Evolutionary conservation across 2,888 invertebrate species (phyloP).

Genomic region (Dryococelus australis): DNA sequence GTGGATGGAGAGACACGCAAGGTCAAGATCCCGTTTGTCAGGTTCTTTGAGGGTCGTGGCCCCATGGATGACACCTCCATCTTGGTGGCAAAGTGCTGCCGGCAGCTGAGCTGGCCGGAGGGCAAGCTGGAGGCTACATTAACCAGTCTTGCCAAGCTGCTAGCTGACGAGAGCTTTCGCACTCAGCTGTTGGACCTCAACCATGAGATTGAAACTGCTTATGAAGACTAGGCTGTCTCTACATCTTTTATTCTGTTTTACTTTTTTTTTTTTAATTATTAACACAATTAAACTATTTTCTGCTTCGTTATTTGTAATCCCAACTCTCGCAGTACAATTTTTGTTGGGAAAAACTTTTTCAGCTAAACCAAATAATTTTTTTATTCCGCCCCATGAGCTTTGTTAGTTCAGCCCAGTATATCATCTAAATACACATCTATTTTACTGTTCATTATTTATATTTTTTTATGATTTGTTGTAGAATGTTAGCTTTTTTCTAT

Average conservation of each 20-base stretch:
- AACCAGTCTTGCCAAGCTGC: constrained; percentile 70
- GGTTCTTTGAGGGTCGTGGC: constrained; percentile 59
- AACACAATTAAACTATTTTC: neutral
- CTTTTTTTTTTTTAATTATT: neutral
- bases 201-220: constrained; percentile 78
- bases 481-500: neutral
- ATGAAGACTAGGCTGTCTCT: constrained; percentile 66
- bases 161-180: constrained; percentile 76
- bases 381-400: neutral
- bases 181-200: constrained; percentile 81
- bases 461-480: neutral
- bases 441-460: no score
- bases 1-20: constrained; percentile 68
- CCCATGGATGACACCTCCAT: constrained; percentile 52
- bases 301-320: no score
- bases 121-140: constrained; percentile 70
- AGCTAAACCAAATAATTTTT: neutral
- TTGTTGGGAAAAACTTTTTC: no score
- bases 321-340: no score
- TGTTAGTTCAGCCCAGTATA: neutral
- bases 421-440: neutral
- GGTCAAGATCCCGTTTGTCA: constrained; percentile 77
- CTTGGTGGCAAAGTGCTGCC: constrained; percentile 73
- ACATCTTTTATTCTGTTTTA: neutral
- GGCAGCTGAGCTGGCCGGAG: constrained; percentile 74